Conservation (phyloP, 2,888 invertebrate species). For the Philhelius pedissequus region DNA sequence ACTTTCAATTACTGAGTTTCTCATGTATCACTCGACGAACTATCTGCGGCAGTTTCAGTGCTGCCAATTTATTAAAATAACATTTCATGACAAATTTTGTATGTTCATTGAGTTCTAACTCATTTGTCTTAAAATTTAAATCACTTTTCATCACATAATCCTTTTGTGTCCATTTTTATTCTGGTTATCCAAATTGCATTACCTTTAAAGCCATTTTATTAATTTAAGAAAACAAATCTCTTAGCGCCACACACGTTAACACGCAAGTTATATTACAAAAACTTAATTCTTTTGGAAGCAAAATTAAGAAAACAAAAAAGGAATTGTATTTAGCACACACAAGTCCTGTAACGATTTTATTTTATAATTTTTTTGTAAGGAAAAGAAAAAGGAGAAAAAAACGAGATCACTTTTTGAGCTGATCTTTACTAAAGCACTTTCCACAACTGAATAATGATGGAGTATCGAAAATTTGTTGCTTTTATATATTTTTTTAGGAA, state of each 20-base stretch:
- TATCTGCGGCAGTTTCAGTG: neutral
- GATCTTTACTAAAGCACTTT: slow-evolving; percentile 78
- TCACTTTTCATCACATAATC: slow-evolving; percentile 48
- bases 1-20: neutral
- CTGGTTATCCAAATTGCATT: slow-evolving; percentile 53
- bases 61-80: neutral
- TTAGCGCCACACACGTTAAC: slow-evolving; percentile 18
- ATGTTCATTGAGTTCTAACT: neutral
- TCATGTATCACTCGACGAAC: neutral
- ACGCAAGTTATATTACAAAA: neutral
- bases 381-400: slow-evolving; percentile 27
- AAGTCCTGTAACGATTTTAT: slow-evolving; percentile 24
- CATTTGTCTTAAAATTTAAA: neutral
- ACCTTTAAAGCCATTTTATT: slow-evolving; percentile 72
- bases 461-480: slow-evolving; percentile 77
- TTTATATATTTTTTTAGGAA: slow-evolving; percentile 79
- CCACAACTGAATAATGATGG: slow-evolving; percentile 79
- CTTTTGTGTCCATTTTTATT: slow-evolving; percentile 32
- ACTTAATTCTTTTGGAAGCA: neutral
- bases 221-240: slow-evolving; percentile 22
- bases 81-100: neutral
- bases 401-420: slow-evolving; percentile 69
- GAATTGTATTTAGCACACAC: slow-evolving; percentile 23
- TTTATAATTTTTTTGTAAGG: neutral
- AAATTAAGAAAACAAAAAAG: slow-evolving; percentile 12